Conservation (phyloP, 2,113 vertebrate genomes). For the Chaetodon trifascialis region DNA sequence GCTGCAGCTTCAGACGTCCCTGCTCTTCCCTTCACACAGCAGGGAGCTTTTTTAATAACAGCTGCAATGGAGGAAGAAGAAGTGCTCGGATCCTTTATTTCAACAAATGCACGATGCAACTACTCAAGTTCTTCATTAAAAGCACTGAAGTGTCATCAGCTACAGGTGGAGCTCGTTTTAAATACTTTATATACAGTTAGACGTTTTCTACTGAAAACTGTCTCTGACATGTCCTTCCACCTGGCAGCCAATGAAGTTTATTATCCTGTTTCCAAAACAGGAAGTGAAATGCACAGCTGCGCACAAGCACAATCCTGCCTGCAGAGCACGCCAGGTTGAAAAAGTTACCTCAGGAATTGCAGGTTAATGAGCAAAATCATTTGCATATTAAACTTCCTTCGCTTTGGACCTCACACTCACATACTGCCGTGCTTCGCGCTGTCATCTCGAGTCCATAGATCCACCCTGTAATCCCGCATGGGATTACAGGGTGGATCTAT, state of each 20-base stretch:
- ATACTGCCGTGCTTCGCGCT: neutral
- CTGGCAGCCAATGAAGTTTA: neutral
- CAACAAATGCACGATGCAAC: neutral
- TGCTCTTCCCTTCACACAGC: neutral
- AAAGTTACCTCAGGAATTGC: neutral
- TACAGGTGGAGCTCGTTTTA: neutral
- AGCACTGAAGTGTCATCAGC: neutral
- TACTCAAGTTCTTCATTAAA: neutral
- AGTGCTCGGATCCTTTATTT: neutral
- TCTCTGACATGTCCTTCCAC: neutral
- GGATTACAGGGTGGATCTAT: constrained; percentile 49
- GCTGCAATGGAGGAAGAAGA: neutral
- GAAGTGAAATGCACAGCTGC: neutral
- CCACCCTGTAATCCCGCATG: neutral
- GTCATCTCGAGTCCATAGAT: no score
- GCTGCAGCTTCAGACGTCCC: constrained; percentile 1
- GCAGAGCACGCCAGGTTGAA: neutral
- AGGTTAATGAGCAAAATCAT: constrained; percentile 14
- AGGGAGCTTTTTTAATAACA: neutral
- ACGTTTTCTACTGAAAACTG: neutral
- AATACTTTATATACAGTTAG: no score
- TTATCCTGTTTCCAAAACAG: neutral
- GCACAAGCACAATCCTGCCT: neutral
- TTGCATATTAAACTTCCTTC: constrained; percentile 4
- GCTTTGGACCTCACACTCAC: constrained; percentile 6